Percentiles rank a stretch among this genome's conserved stretches.
These are phyloP conservation scores for Ibycter americanus DNA, from an alignment of 2,797 vertebrate species.

Conservation along the genomic window DNA sequence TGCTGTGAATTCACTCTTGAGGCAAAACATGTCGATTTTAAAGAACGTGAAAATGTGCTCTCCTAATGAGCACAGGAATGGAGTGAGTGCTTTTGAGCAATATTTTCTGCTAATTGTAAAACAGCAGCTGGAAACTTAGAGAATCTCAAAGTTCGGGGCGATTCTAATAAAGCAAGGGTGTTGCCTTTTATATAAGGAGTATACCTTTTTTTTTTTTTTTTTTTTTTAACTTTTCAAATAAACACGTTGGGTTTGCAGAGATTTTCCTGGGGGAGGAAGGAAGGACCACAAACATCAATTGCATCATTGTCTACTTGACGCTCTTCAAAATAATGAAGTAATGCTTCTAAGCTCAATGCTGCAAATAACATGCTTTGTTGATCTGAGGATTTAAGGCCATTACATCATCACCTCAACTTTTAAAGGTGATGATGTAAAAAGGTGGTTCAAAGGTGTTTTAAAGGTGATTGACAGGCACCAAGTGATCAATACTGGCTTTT, in stretches of 20 bases:
- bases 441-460: background rate
- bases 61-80: background rate
- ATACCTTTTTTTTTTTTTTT: accelerated
- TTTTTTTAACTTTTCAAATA: background rate
- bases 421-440: background rate
- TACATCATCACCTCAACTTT: background rate
- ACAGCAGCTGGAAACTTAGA: background rate
- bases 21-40: background rate
- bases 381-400: background rate
- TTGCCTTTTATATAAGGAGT: background rate
- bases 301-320: background rate
- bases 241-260: background rate
- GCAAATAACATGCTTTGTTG: background rate
- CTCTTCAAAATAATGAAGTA: background rate
- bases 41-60: background rate
- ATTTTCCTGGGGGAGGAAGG: background rate
- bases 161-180: background rate
- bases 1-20: background rate
- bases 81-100: background rate
- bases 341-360: background rate
- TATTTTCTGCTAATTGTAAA: background rate
- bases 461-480: background rate
- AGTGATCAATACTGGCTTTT: background rate
- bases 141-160: background rate
- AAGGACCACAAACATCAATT: background rate